A percentile compares a stretch with the other conserved stretches of the same genome.
Evolutionary conservation across 1,140 invertebrate genomes (phyloP).

Genomic region (Delia radicum): DNA sequence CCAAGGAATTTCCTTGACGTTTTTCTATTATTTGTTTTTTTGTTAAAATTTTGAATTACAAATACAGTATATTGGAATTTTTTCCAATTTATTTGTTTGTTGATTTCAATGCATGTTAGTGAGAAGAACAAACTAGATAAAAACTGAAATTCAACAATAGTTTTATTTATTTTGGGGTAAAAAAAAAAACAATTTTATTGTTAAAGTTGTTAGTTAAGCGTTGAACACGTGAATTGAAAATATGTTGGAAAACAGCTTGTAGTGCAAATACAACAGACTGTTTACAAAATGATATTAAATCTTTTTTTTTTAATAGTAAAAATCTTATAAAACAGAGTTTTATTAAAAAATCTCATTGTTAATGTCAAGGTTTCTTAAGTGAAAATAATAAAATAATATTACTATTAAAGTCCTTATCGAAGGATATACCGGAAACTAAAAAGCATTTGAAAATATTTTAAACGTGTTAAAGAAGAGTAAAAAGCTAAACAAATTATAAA

Average conservation of each 20-base stretch:
- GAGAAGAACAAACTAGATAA: not conserved
- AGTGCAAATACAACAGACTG: no score
- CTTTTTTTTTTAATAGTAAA: no score
- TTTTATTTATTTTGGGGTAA: not conserved
- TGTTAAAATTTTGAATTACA: not conserved
- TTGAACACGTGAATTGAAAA: not conserved
- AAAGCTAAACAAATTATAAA: not conserved
- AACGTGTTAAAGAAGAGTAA: not conserved
- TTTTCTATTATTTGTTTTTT: not conserved
- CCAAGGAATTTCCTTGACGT: slow-evolving; percentile 14
- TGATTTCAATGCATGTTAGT: slow-evolving; percentile 12
- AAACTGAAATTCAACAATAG: not conserved
- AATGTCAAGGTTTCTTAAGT: not conserved
- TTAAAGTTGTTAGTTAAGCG: slow-evolving; percentile 1
- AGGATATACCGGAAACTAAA: not conserved
- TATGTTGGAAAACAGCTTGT: no score
- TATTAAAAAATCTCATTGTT: not conserved
- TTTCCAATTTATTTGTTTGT: slow-evolving; percentile 8
- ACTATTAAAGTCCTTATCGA: not conserved
- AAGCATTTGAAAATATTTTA: not conserved
- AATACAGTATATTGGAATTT: not conserved
- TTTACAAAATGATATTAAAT: no score
- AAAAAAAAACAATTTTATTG: not conserved
- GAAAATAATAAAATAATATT: not conserved
- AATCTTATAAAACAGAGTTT: not conserved